phyloP scores from a whole-genome alignment of 2,888 invertebrate species.

The Amphipyra tragopoginis region DNA sequence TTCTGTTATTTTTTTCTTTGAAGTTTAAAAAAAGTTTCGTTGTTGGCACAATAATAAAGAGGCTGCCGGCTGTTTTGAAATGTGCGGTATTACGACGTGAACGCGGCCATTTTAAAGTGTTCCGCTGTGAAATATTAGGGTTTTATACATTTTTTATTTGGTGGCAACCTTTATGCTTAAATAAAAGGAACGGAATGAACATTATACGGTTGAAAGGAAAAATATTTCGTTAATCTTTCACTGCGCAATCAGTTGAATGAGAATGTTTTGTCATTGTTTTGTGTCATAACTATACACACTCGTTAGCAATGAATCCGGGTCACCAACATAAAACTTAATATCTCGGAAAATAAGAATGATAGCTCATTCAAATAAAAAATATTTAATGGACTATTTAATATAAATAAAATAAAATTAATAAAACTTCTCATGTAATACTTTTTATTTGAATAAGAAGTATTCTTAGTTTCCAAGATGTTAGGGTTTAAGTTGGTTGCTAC shows the following conservation, averaged over 20 bases:
- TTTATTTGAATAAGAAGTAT: too few relatives aligned
- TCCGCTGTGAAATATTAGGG: slow-evolving; percentile 54
- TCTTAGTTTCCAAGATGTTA: too few relatives aligned
- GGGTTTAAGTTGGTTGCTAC: too few relatives aligned
- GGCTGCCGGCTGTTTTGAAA: slow-evolving; percentile 55
- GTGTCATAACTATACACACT: too few relatives aligned
- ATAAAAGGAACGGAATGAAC: slow-evolving; percentile 41
- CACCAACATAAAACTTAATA: too few relatives aligned
- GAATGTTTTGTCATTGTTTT: not conserved
- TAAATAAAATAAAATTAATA: too few relatives aligned
- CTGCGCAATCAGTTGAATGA: slow-evolving; percentile 17
- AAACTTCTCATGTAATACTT: too few relatives aligned
- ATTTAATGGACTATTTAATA: too few relatives aligned
- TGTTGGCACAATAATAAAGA: slow-evolving; percentile 55
- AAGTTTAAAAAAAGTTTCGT: slow-evolving; percentile 52
- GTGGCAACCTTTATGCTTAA: slow-evolving; percentile 43
- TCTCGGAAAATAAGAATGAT: too few relatives aligned
- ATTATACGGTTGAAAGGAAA: slow-evolving; percentile 12
- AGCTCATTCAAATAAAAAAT: too few relatives aligned
- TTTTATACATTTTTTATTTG: slow-evolving; percentile 49
- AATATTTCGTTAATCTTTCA: slow-evolving; percentile 22
- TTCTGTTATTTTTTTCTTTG: slow-evolving; percentile 21
- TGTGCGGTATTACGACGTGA: slow-evolving; percentile 53
- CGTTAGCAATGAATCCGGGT: too few relatives aligned
- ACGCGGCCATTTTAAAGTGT: slow-evolving; percentile 45